Conservation (phyloP, 2,888 invertebrate species). For the Nomada fabriciana region DNA sequence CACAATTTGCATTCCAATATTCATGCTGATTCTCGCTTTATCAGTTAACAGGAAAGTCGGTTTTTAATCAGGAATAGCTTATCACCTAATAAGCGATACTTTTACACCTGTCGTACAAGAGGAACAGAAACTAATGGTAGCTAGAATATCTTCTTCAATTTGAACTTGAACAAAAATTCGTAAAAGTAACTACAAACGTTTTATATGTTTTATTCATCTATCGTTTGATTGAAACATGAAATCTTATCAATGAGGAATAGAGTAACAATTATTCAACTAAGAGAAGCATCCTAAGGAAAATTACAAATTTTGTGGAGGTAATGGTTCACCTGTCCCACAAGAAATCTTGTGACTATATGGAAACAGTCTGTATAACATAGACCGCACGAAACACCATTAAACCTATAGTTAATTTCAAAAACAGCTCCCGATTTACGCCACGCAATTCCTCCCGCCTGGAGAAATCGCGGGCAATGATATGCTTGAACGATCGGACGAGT, state of each 20-base stretch:
- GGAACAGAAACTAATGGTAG: too few species aligned
- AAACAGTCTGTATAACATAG: not conserved
- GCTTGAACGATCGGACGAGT: conserved; percentile 51
- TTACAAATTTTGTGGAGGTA: too few species aligned
- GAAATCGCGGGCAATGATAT: conserved; percentile 56
- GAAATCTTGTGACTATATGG: not conserved
- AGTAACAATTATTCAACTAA: too few species aligned
- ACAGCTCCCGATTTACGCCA: conserved; percentile 23
- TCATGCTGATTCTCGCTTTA: not conserved
- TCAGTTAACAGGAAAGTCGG: not conserved
- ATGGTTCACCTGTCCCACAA: not conserved
- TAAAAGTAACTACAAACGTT: too few species aligned
- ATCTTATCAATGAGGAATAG: too few species aligned
- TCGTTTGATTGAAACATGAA: too few species aligned
- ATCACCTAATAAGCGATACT: conserved; percentile 1
- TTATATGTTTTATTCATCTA: too few species aligned
- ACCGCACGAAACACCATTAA: conserved; percentile 20
- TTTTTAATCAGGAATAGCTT: conserved; percentile 26
- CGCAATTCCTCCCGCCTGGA: conserved; percentile 55
- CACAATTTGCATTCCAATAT: conserved; percentile 11
- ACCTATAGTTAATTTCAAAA: conserved; percentile 14
- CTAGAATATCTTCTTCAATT: too few species aligned
- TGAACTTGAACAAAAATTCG: too few species aligned
- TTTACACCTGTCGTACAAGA: not conserved
- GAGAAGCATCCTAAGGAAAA: too few species aligned